Evolutionary conservation across 1,140 invertebrate genomes (phyloP), one percentile per base, ranked within the genome.

Genomic region (Drosophila carrolli): DNA sequence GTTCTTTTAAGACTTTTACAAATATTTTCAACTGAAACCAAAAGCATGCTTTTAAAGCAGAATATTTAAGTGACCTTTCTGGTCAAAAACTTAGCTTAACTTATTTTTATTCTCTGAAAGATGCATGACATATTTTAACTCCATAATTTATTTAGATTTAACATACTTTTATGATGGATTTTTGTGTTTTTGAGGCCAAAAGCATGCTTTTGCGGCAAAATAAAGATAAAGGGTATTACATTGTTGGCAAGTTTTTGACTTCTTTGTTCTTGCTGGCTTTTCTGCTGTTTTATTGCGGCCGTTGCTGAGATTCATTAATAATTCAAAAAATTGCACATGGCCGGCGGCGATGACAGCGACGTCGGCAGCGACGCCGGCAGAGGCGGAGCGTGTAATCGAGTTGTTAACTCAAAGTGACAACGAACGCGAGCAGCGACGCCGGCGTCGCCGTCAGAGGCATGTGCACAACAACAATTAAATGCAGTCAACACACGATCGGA

Each of bases 351-450:
- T 71, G 68, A 71, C 68, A 68, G 62, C 60, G 38, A 41, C 47
- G 60, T 55, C 16, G 44, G 27, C 65, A 23, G 35, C 32, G 43
- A 37, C n/a, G 35, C 32, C 14, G 58, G 16, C 81, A 78, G 78
- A 80, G 61, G 16, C 68, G 37, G 68, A 75, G 71, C 73, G 63
- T 88, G 83, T 88, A 89, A 88, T 88, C 83, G 83, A 88, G 83
- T 88, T 88, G 83, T 88, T 88, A 88, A 88, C 83, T 88, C 83
- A 79, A 86, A 88, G 83, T 88, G 83, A 88, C 83, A 88, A 88
- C 79, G 83, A 82, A 67, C 82, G 82, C 56, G 55, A 48, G 53
- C 62, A 67, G 62, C 54, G 72, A 59, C 32, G 77, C 51, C 43
- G 51, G 46, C 65, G 38, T 50, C 53, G 73, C 9, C 23, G 38